Evolutionary conservation across 1,140 invertebrate genomes (phyloP).

Genomic region (Diachasmimorpha longicaudata): DNA sequence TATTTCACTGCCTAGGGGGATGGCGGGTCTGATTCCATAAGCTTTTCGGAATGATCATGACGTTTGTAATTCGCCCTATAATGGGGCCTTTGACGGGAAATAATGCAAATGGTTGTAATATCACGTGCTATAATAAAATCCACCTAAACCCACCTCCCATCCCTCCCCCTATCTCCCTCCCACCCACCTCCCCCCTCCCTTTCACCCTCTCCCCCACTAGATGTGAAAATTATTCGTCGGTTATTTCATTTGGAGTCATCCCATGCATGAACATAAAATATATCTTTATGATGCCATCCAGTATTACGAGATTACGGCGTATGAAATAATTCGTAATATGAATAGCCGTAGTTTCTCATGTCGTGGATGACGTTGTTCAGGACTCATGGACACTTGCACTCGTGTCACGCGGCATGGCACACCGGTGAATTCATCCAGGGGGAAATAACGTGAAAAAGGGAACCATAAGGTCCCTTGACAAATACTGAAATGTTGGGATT

Average conservation of each 20-base stretch:
- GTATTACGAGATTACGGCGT: not conserved
- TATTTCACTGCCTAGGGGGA: not conserved
- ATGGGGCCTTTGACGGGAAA: constrained; percentile 3
- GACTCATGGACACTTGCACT: constrained; percentile 19
- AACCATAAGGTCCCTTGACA: not conserved
- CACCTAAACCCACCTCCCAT: too few species aligned
- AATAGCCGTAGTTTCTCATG: too few species aligned
- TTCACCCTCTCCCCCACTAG: not conserved
- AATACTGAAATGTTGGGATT: not conserved
- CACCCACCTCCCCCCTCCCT: too few species aligned
- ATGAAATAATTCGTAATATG: not conserved
- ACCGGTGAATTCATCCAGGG: not conserved
- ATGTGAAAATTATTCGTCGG: not conserved
- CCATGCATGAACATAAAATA: not conserved
- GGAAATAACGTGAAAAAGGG: not conserved
- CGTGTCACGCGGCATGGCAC: constrained; percentile 23
- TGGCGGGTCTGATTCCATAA: constrained; percentile 8
- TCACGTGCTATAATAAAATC: not conserved
- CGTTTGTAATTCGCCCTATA: constrained; percentile 6
- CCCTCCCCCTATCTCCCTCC: too few species aligned
- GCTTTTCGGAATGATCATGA: not conserved
- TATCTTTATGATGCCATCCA: not conserved
- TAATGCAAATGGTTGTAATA: constrained; percentile 4
- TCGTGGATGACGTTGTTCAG: not conserved
- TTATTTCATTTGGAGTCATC: not conserved